Conservation (phyloP, 1,140 invertebrate genomes). For the Aphaenogaster floridana region DNA sequence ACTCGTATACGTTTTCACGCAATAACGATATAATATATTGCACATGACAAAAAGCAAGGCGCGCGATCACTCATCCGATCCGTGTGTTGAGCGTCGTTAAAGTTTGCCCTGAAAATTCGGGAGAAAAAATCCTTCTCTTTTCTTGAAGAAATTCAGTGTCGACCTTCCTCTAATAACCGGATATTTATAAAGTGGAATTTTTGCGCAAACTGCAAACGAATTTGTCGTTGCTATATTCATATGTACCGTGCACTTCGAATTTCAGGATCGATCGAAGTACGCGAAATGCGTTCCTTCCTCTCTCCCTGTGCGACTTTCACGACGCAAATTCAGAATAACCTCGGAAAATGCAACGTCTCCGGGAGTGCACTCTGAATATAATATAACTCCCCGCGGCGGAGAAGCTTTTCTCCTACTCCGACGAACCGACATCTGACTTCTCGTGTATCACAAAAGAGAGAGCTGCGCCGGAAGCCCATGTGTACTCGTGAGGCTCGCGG, state of each 20-base stretch:
- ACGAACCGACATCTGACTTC: conserved; percentile 59
- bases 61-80: conserved; percentile 20
- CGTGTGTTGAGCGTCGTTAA: neutral
- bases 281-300: conserved; percentile 24
- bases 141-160: neutral
- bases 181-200: neutral
- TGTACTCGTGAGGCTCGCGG: conserved; percentile 45
- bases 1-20: neutral
- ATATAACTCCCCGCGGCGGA: conserved; percentile 54
- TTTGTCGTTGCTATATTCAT: conserved; percentile 1
- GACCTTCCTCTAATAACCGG: neutral
- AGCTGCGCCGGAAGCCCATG: conserved; percentile 60
- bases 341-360: conserved; percentile 57
- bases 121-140: neutral
- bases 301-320: conserved; percentile 30
- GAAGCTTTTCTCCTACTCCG: conserved; percentile 57
- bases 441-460: conserved; percentile 68
- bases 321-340: conserved; percentile 60
- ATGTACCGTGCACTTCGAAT: neutral
- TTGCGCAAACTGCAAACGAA: neutral
- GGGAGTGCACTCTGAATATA: conserved; percentile 58
- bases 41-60: neutral
- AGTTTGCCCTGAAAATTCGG: neutral
- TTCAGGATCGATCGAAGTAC: conserved; percentile 32
- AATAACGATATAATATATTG: conserved; percentile 12